Percentiles rank a stretch among this genome's conserved stretches.
These are phyloP conservation scores for Atta cephalotes DNA, from an alignment of 1,140 invertebrate genomes.

Conservation along the genomic window DNA sequence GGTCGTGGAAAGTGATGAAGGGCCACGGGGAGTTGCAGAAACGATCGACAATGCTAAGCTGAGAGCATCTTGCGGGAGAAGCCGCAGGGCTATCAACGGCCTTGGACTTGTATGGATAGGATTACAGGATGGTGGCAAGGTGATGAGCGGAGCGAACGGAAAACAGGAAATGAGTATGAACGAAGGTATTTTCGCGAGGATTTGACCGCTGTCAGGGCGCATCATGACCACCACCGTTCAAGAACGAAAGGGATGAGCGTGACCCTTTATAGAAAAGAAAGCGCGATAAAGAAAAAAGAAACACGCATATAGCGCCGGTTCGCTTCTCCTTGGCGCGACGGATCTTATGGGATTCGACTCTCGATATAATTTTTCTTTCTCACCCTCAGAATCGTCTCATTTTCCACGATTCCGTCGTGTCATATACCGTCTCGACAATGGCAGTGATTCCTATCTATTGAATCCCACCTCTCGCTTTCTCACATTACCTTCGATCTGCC, in stretches of 20 bases:
- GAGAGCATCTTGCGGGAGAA: slow-evolving; percentile 53
- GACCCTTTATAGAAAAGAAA: slow-evolving; percentile 66
- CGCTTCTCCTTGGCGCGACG: background rate
- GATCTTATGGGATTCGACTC: slow-evolving; percentile 77
- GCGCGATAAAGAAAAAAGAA: slow-evolving; percentile 17
- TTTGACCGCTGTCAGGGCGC: slow-evolving; percentile 80
- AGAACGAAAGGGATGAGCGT: slow-evolving; percentile 54
- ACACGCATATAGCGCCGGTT: background rate
- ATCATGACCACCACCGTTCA: slow-evolving; percentile 78
- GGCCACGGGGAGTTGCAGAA: slow-evolving; percentile 62
- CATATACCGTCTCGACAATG: slow-evolving; percentile 79
- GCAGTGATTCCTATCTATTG: slow-evolving; percentile 83
- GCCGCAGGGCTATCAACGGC: slow-evolving; percentile 55
- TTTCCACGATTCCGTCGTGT: slow-evolving; percentile 77
- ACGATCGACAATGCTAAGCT: slow-evolving; percentile 68
- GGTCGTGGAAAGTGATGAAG: slow-evolving; percentile 70
- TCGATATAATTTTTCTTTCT: slow-evolving; percentile 82
- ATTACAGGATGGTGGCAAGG: slow-evolving; percentile 59
- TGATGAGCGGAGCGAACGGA: slow-evolving; percentile 53
- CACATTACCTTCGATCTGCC: slow-evolving; percentile 59
- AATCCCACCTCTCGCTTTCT: slow-evolving; percentile 75
- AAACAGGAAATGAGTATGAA: slow-evolving; percentile 76
- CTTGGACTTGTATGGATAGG: slow-evolving; percentile 69
- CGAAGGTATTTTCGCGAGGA: slow-evolving; percentile 78
- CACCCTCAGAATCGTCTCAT: slow-evolving; percentile 77